phyloP scores from a whole-genome alignment of 1,140 invertebrate species.

The Heterodera schachtii region DNA sequence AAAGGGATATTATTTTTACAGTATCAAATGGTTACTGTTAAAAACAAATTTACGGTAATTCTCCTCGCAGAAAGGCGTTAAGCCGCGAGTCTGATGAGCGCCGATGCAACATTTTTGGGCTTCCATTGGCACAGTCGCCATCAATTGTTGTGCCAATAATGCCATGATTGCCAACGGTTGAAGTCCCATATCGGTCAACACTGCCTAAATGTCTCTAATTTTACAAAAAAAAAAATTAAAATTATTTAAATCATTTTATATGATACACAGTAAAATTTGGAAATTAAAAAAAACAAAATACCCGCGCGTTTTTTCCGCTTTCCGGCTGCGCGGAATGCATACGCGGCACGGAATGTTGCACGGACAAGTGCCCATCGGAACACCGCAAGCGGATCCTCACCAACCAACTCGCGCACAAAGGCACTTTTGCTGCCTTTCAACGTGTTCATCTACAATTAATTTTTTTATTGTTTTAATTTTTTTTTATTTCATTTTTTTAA shows the following conservation, averaged over 20 bases:
- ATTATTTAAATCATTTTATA: background rate
- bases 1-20: no score
- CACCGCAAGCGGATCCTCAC: conserved; percentile 88
- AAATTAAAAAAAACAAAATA: background rate
- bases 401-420: conserved; percentile 88
- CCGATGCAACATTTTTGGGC: conserved; percentile 27
- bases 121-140: background rate
- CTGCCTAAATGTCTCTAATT: conserved; percentile 47
- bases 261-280: background rate
- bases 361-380: conserved; percentile 90
- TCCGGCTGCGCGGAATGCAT: conserved; percentile 80
- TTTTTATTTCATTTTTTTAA: no score
- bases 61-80: conserved; percentile 60
- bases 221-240: conserved; percentile 19
- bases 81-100: conserved; percentile 62
- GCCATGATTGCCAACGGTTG: conserved; percentile 27
- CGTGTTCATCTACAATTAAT: conserved; percentile 68
- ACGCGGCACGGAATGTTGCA: conserved; percentile 85
- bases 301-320: conserved; percentile 55
- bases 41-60: conserved; percentile 31
- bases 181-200: conserved; percentile 43
- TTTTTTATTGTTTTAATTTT: no score
- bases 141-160: background rate
- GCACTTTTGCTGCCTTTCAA: conserved; percentile 88
- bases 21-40: background rate